A percentile compares a stretch with the other conserved stretches of the same genome.
phyloP scores from a whole-genome alignment of 2,797 vertebrate species.

The Urocyon cinereoargenteus region DNA sequence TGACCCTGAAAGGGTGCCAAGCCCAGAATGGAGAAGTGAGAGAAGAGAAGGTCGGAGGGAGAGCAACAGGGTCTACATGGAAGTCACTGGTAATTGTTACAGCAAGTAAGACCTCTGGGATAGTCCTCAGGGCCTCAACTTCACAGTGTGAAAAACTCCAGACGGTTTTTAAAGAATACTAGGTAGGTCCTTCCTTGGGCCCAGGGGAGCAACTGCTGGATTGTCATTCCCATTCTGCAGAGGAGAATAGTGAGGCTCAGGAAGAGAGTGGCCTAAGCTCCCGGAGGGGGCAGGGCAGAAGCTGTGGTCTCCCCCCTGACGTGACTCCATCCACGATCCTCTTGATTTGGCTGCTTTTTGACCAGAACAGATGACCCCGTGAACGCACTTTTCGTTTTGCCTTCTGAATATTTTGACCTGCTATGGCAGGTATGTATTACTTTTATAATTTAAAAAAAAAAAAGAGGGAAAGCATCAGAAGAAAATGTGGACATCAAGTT shows the following conservation, averaged over 20 bases:
- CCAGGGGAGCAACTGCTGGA: too few species aligned
- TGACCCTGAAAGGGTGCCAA: not conserved
- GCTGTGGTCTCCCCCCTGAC: not conserved
- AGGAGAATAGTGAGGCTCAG: not conserved
- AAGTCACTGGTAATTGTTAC: not conserved
- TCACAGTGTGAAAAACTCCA: not conserved
- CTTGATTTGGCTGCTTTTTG: not conserved
- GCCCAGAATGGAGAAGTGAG: too few species aligned
- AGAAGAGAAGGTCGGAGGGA: not conserved
- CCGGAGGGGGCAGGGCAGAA: not conserved
- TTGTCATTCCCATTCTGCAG: not conserved
- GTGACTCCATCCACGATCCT: not conserved
- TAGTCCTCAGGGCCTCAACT: not conserved
- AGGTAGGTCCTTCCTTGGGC: not conserved
- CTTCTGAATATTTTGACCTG: not conserved
- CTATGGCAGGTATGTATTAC: not conserved
- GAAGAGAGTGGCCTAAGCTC: not conserved
- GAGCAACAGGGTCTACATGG: fast-evolving
- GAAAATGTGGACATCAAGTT: not conserved
- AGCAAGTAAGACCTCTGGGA: not conserved
- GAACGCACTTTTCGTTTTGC: not conserved
- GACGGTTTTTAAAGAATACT: not conserved
- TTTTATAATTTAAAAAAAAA: not conserved
- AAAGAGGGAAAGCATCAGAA: not conserved
- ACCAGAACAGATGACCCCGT: not conserved